These are phyloP conservation scores for Microhierax caerulescens DNA, from an alignment of 2,797 vertebrate species.

Conservation along the genomic window DNA sequence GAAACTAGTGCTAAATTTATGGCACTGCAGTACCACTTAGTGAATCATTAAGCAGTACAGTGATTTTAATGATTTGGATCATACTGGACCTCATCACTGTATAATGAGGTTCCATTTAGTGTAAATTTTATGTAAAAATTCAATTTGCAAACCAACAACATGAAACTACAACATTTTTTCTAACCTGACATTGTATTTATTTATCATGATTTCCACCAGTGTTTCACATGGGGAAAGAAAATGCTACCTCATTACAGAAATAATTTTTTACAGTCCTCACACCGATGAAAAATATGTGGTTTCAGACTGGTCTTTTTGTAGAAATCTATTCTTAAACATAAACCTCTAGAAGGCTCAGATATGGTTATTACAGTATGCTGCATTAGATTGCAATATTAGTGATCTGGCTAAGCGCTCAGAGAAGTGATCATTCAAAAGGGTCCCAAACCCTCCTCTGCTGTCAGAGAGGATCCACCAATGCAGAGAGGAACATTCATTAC, in stretches of 20 bases:
- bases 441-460: not conserved
- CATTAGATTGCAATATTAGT: not conserved
- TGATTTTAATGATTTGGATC: slow-evolving; percentile 85
- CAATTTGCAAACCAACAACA: slow-evolving; percentile 84
- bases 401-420: not conserved
- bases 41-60: slow-evolving; percentile 85
- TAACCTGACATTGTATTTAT: slow-evolving; percentile 76
- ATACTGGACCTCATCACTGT: slow-evolving; percentile 82
- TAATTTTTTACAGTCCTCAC: not conserved
- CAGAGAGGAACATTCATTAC: not conserved
- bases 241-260: not conserved
- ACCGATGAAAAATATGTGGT: slow-evolving; percentile 42
- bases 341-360: not conserved
- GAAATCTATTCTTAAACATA: not conserved
- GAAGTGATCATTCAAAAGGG: not conserved
- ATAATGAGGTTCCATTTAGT: slow-evolving; percentile 84
- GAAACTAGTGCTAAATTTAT: slow-evolving; percentile 84
- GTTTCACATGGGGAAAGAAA: slow-evolving; percentile 48
- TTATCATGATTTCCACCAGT: slow-evolving; percentile 63
- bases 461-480: not conserved
- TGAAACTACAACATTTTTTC: slow-evolving; percentile 82
- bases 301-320: not conserved
- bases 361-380: not conserved
- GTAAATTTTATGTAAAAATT: slow-evolving; percentile 86
- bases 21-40: slow-evolving; percentile 80